phyloP scores from a whole-genome alignment of 2,113 vertebrate species.

The Phyllostomus discolor region DNA sequence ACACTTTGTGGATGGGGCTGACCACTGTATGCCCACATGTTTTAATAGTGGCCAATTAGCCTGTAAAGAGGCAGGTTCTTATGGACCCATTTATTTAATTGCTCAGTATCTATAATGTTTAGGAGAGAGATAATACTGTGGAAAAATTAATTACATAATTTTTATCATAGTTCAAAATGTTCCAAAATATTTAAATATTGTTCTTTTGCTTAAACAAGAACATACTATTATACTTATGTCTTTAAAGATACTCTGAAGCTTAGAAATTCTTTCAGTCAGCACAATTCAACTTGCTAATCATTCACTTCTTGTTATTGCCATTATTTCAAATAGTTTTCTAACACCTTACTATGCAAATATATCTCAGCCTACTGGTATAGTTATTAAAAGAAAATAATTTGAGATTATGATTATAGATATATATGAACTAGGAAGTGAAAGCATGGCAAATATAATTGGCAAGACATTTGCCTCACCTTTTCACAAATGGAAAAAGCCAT shows the following conservation, averaged over 20 bases:
- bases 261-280: not conserved
- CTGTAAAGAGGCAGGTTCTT: not conserved
- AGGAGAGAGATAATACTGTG: not conserved
- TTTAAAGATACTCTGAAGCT: not conserved
- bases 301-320: not conserved
- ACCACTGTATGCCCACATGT: not conserved
- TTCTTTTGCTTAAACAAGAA: not conserved
- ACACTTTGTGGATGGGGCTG: not conserved
- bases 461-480: not conserved
- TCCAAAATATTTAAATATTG: not conserved
- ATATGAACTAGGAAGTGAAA: not conserved
- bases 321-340: conserved; percentile 11
- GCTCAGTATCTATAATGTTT: not conserved
- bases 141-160: not conserved
- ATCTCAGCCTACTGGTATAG: not conserved
- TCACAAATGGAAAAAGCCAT: not conserved
- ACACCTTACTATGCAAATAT: not conserved
- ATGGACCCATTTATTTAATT: not conserved
- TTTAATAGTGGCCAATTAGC: not conserved
- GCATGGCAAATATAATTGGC: not conserved
- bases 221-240: not conserved
- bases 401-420: not conserved
- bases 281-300: not conserved
- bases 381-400: conserved; percentile 29
- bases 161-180: not conserved